Evolutionary conservation across 1,140 invertebrate species (phyloP).

Genomic region (Panulirus ornatus): DNA sequence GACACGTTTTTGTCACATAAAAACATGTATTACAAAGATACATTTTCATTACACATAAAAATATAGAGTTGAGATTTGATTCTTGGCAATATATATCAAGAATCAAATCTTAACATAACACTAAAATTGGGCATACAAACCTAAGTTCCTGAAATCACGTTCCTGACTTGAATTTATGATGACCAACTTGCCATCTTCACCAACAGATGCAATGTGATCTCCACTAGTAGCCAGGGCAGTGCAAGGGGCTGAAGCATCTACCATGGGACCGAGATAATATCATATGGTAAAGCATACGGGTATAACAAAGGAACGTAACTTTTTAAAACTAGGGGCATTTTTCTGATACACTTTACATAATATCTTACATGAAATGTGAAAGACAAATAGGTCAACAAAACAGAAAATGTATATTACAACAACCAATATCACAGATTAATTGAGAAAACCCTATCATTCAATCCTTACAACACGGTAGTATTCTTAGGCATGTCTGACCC

Average conservation of each 20-base stretch:
- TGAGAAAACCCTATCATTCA: too few species aligned
- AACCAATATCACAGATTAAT: neutral
- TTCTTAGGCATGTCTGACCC: too few species aligned
- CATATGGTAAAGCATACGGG: neutral
- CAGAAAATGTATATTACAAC: neutral
- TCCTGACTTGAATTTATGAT: conserved; percentile 83
- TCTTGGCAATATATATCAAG: too few species aligned
- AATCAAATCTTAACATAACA: neutral
- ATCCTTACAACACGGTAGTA: too few species aligned
- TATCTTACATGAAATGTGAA: neutral
- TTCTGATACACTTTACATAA: neutral
- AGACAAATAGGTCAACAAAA: neutral
- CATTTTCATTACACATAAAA: too few species aligned
- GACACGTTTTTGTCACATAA: too few species aligned
- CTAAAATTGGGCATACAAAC: conserved; percentile 80
- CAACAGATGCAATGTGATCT: conserved; percentile 80
- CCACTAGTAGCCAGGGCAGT: conserved; percentile 70
- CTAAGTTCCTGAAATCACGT: conserved; percentile 82
- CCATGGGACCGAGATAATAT: neutral
- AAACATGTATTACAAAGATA: too few species aligned
- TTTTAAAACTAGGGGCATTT: neutral
- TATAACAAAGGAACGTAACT: neutral
- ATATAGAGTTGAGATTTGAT: too few species aligned
- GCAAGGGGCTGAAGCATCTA: conserved; percentile 42
- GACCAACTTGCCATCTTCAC: conserved; percentile 90